Conservation (phyloP, 2,113 vertebrate species). For the Brienomyrus brachyistius region DNA sequence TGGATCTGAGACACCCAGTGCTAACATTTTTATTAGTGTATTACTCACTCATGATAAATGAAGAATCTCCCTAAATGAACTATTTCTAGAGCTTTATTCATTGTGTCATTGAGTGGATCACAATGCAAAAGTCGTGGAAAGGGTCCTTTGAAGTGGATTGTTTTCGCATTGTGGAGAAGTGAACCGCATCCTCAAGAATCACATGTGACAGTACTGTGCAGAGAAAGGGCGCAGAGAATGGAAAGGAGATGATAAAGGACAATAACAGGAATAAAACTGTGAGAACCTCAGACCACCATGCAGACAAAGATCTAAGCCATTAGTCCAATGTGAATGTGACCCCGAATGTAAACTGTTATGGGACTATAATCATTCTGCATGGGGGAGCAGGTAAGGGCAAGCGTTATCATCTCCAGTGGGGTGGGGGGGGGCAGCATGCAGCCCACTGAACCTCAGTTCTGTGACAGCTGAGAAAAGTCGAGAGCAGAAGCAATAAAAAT, state of each 20-base stretch:
- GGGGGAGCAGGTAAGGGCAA: background rate
- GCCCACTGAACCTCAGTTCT: background rate
- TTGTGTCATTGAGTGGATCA: background rate
- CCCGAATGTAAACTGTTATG: background rate
- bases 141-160: background rate
- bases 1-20: background rate
- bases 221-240: background rate
- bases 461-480: background rate
- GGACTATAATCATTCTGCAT: background rate
- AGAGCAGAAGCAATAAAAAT: background rate
- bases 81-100: background rate
- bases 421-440: background rate
- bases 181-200: background rate
- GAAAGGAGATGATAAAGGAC: background rate
- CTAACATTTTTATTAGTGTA: background rate
- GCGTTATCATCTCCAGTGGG: background rate
- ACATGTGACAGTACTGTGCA: background rate
- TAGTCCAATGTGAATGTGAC: background rate
- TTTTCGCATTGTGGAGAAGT: background rate
- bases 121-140: background rate
- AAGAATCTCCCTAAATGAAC: background rate
- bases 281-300: background rate
- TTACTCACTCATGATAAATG: background rate
- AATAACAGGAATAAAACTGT: background rate
- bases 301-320: background rate